These are phyloP conservation scores for Emys orbicularis DNA, from an alignment of 2,797 vertebrate species.

Conservation along the genomic window DNA sequence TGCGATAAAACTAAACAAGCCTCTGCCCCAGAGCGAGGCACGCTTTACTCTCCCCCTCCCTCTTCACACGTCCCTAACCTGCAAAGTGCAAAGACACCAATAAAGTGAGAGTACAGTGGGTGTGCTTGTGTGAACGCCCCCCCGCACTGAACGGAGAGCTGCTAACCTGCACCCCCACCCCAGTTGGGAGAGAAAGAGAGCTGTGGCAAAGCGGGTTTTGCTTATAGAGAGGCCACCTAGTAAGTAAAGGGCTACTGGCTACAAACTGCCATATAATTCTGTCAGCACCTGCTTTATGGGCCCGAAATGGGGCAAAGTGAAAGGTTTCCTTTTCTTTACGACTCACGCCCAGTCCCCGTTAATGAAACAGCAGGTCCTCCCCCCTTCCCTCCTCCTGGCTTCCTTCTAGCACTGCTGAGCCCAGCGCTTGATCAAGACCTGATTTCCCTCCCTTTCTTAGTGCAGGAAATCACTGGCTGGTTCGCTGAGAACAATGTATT, in stretches of 20 bases:
- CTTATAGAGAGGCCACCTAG: conserved; percentile 8
- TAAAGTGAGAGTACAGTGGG: background rate
- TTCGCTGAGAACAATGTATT: background rate
- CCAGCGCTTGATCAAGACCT: background rate
- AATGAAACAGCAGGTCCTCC: background rate
- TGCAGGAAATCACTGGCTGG: background rate
- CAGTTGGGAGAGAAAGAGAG: too few relatives aligned
- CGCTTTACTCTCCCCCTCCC: accelerated
- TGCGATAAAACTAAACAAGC: background rate
- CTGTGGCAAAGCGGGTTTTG: background rate
- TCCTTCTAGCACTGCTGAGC: background rate
- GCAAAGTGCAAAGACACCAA: background rate
- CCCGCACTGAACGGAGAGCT: background rate
- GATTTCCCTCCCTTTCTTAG: accelerated
- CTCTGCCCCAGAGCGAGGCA: accelerated
- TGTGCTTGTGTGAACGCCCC: background rate
- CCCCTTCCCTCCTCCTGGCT: background rate
- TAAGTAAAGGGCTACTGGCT: conserved; percentile 9
- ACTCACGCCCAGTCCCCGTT: background rate
- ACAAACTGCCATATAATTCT: conserved; percentile 74
- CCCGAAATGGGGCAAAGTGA: background rate
- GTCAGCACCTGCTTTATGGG: conserved; percentile 72
- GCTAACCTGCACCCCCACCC: background rate
- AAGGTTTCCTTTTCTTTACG: conserved; percentile 2
- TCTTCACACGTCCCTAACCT: accelerated